Conservation (phyloP, 2,113 vertebrate genomes). For the Ailurus styani region DNA sequence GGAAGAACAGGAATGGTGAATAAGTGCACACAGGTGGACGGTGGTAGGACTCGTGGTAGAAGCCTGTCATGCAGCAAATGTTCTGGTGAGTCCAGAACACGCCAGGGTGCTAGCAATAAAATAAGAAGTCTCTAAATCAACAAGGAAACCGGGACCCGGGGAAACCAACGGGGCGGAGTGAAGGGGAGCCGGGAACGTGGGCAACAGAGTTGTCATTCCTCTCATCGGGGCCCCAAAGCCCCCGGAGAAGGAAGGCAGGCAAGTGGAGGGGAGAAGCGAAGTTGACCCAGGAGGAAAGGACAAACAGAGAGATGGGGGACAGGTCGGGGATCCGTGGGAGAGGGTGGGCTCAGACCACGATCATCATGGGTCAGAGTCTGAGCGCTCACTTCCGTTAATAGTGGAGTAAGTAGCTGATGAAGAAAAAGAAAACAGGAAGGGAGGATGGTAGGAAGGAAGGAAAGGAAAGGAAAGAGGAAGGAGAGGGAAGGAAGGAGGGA, state of each 20-base stretch:
- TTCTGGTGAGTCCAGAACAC: not conserved
- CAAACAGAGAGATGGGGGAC: rapidly evolving
- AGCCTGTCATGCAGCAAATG: rapidly evolving
- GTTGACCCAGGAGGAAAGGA: not conserved
- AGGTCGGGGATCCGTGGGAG: rapidly evolving
- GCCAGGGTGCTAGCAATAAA: too few relatives aligned
- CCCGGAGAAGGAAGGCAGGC: too few relatives aligned
- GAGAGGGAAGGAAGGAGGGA: not conserved
- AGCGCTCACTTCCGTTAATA: rapidly evolving
- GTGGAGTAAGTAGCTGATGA: not conserved
- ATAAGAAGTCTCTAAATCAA: not conserved
- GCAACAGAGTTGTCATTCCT: not conserved
- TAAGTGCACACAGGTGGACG: rapidly evolving
- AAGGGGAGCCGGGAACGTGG: not conserved
- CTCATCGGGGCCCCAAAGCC: not conserved
- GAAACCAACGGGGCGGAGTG: rapidly evolving
- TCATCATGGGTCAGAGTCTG: not conserved
- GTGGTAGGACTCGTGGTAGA: rapidly evolving
- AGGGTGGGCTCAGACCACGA: not conserved
- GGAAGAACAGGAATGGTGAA: not conserved
- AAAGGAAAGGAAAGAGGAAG: too few relatives aligned
- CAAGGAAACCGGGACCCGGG: not conserved
- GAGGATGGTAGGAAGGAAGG: too few relatives aligned
- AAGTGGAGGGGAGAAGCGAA: rapidly evolving
- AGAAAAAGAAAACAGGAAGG: not conserved